Base-by-base conservation (phyloP, 92 coral and sea anemone genomes). In the Siderastrea radians region DNA sequence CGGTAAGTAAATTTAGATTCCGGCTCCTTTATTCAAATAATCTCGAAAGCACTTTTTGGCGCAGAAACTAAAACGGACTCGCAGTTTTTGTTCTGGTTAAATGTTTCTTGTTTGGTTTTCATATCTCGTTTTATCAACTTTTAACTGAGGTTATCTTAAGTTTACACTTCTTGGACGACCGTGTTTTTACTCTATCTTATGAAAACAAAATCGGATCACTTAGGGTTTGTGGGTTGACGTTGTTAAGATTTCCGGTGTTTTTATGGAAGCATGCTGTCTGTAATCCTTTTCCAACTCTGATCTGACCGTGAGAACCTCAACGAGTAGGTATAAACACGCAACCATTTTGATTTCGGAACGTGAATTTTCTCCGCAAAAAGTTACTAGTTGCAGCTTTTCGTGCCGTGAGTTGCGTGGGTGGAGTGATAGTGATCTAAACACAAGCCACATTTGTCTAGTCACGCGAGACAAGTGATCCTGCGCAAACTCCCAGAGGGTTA, bases 201-300 rank as follows among this genome's bases (percentile, higher is more conserved):
- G 47, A 71, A 62, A 83, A 82, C 69, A 83, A 71, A 38, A 82
- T 82, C 52, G 54, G 54, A 70, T 47, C 12, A 65, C 14, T 52
- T 52, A 7, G 19, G 67, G 58, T 62, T 72, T 57, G 87, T n/a
- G 79, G 47, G 59, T 59, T 54, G 61, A 55, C 57, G 68, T 80
- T 6, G 68, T 78, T 49, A 50, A 63, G 72, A 63, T 78, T 47
- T 78, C 82, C 82, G 82, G 82, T 60, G 55, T 49, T 48, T 44
- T 48, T 46, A 10, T 78, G 58, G 57, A 1, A 7, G 15, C 72
- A 47, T 78, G n/a, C 19, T 48, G 57, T 4, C 2, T 11, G 15
- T 62, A 61, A 62, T 78, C 82, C 38, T 26, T 46, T 61, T 48
- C 72, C 46, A 26, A 9, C 54, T 7, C 58, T 16, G 51, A 61